These are phyloP conservation scores for Redunca redunca DNA, from an alignment of 2,113 vertebrate genomes.

Conservation along the genomic window DNA sequence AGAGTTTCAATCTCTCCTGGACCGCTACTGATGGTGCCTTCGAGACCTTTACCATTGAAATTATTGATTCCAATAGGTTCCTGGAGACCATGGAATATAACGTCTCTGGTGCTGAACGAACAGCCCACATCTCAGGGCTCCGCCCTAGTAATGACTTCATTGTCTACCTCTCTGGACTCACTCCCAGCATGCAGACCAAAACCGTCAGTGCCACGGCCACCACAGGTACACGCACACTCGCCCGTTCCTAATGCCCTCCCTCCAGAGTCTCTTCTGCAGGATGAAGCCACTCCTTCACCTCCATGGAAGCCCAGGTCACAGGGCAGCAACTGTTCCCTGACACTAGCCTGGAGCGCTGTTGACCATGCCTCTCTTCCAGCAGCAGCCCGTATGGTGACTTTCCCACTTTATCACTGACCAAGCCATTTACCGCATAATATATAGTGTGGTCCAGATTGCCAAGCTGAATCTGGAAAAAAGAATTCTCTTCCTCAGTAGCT, in stretches of 20 bases:
- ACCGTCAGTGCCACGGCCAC: slow-evolving; percentile 88
- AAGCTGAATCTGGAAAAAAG: neutral
- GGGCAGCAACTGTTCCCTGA: neutral
- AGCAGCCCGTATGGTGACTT: neutral
- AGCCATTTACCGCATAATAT: neutral
- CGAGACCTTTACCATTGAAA: slow-evolving; percentile 92
- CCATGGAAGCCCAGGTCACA: neutral
- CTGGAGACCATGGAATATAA: slow-evolving; percentile 88
- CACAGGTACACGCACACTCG: slow-evolving; percentile 87
- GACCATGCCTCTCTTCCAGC: slow-evolving; percentile 15
- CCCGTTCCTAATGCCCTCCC: slow-evolving; percentile 54
- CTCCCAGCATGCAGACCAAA: slow-evolving; percentile 83
- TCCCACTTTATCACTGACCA: neutral
- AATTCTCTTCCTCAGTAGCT: neutral
- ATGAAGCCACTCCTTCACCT: neutral
- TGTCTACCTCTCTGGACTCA: slow-evolving; percentile 92
- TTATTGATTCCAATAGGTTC: slow-evolving; percentile 97
- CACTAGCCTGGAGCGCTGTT: neutral
- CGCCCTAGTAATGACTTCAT: slow-evolving; percentile 91
- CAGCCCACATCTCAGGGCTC: slow-evolving; percentile 88
- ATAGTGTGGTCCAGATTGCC: neutral
- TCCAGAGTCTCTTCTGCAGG: slow-evolving; percentile 71
- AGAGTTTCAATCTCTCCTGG: slow-evolving; percentile 94
- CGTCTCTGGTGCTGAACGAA: slow-evolving; percentile 83
- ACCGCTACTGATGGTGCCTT: slow-evolving; percentile 84